Base-by-base conservation (phyloP, 2,113 vertebrate species). In the Ibidorhyncha struthersii region DNA sequence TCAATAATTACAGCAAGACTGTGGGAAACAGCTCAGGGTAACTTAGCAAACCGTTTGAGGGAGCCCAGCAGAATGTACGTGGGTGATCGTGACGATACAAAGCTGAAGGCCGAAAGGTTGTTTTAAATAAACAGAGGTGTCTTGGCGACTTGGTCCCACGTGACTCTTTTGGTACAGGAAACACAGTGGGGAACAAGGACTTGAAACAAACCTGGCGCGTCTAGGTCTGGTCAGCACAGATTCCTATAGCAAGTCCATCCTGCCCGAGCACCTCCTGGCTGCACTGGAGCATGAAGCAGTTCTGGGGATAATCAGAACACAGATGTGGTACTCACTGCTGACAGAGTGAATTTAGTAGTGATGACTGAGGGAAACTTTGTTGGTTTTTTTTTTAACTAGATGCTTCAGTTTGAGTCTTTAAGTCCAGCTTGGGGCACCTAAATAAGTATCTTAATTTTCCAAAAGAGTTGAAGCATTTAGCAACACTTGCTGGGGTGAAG, bases 51-150 rank as follows among this genome's bases (percentile, higher is more conserved):
- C 62, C 23, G 32, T 47, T 41, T 9, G 66, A 81, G 52, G 49
- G 74, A 90, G 47, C 72, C 34, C 34, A 45, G 77, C 40, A 90
- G 81, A 32, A 58, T 80, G 20, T 27, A n/a, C 15, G 66, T 80
- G 82, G 53, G 45, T 77, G 85, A 95, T 55, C 1, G 0, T 22
- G 74, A 15, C 41, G 71, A 58, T 34, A 47, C 78, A 45, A 50
- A 88, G 53, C 66, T 53, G 59, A 86, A 84, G 59, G 50, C 59
- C 26, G 41, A 70, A 81, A 91, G 67, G n/a, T 22, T 91, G 58
- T 70, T 91, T 88, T 43, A 45, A 96, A 97, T 94, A 97, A 97
- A 96, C 36, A 59, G 76, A 92, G 79, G 40, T 70, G 40, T 18
- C 32, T 71, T 52, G 15, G 18, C 84, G 61, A 88, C 26, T 29